Evolutionary conservation across 2,888 invertebrate species (phyloP).

Genomic region (Venusia cambrica): DNA sequence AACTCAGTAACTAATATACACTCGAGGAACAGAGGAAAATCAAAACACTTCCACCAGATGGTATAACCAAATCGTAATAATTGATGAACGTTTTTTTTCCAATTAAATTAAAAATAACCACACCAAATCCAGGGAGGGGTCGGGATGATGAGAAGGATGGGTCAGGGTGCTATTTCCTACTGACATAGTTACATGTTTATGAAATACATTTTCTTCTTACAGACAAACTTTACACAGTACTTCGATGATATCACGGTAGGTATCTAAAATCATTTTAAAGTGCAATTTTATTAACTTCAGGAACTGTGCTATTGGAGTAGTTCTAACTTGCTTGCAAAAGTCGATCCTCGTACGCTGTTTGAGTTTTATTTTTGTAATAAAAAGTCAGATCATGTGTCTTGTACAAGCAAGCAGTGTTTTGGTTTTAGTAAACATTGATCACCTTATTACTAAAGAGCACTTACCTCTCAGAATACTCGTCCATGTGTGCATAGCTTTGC

Average conservation of each 20-base stretch:
- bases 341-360: slow-evolving; percentile 28
- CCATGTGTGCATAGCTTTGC: slow-evolving; percentile 98
- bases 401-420: slow-evolving; percentile 66
- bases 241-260: slow-evolving; percentile 66
- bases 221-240: slow-evolving; percentile 62
- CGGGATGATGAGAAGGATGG: slow-evolving; percentile 75
- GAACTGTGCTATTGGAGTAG: slow-evolving; percentile 64
- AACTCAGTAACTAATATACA: slow-evolving; percentile 59
- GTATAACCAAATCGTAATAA: slow-evolving; percentile 71
- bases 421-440: slow-evolving; percentile 54
- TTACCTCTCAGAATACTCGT: slow-evolving; percentile 99
- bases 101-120: slow-evolving; percentile 76
- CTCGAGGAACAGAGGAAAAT: slow-evolving; percentile 77
- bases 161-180: slow-evolving; percentile 73
- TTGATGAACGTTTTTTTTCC: slow-evolving; percentile 56
- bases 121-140: slow-evolving; percentile 81
- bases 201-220: slow-evolving; percentile 61
- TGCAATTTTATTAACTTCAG: slow-evolving; percentile 69
- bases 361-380: slow-evolving; percentile 20
- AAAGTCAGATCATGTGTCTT: slow-evolving; percentile 42
- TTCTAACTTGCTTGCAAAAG: slow-evolving; percentile 61
- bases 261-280: slow-evolving; percentile 72
- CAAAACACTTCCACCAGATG: slow-evolving; percentile 81
- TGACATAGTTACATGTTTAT: slow-evolving; percentile 47
- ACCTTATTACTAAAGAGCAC: slow-evolving; percentile 58